Conservation (phyloP, 2,113 vertebrate genomes). For the Fregetta grallaria region DNA sequence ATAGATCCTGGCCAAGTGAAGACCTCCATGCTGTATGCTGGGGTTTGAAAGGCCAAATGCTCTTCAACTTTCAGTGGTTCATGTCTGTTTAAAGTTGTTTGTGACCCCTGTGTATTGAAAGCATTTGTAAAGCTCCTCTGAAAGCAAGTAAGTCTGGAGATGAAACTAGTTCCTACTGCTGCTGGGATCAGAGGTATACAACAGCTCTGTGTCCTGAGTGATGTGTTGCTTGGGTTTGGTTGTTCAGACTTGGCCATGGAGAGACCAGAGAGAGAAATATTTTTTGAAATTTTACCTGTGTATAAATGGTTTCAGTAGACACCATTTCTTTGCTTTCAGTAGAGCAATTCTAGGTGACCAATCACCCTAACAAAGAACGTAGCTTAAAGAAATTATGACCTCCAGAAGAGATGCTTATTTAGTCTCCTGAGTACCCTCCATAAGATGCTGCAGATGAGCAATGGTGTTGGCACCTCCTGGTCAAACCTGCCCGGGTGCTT, state of each 20-base stretch:
- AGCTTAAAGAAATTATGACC: neutral
- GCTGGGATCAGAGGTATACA: neutral
- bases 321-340: neutral
- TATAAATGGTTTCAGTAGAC: neutral
- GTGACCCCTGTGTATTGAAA: neutral
- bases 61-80: neutral
- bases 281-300: neutral
- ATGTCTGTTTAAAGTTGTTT: neutral
- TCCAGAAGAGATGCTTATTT: neutral
- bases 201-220: neutral
- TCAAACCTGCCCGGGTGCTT: neutral
- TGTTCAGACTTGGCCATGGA: neutral
- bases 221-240: neutral
- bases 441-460: neutral
- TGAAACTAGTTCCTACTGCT: neutral
- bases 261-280: neutral
- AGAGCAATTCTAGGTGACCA: neutral
- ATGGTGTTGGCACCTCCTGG: neutral
- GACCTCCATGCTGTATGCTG: neutral
- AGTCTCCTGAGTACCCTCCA: neutral
- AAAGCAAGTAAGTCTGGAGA: neutral
- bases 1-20: neutral
- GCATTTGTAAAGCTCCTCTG: neutral
- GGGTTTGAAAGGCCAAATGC: neutral
- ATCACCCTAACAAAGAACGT: neutral